Base-by-base conservation (phyloP, 1,140 invertebrate genomes). In the Nymphalis io region DNA sequence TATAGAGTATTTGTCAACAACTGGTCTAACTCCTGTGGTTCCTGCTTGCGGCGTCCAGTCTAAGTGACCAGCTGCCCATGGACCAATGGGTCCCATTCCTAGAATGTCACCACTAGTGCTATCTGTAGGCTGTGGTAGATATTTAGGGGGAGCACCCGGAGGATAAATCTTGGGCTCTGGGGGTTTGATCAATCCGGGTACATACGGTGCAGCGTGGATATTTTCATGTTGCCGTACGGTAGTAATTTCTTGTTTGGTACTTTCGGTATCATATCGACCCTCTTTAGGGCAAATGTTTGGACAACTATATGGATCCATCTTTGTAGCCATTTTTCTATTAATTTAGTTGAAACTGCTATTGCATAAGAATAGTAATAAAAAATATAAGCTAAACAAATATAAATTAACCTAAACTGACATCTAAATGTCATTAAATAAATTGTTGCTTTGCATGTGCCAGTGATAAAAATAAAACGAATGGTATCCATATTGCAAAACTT, bases 1-100 rank as follows among this genome's bases (percentile, higher is more conserved):
- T 33, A 96, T 94, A 0, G 95, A 95, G 80, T 96, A 96, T 79
- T 94, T 94, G 88, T 96, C 95, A 3, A 95, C 95, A 0, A 96
- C 94, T 1, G 95, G 95, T 65, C 95, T 87, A 0, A 95, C 93
- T 4, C 95, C 95, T 0, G 95, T 96, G 8, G 94, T 89, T 3
- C 95, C 95, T 10, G 93, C 93, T 72, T 94, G 87, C 1, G 95
- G 94, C 21, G 93, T 94, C 93, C 94, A 96, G 82, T 95, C 94
- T 1, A 95, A 85, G 55, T 94, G 93, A 2, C 95, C 95, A 0
- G 95, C 92, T 1, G 95, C 95, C 95, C 95, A 96, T 1, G 95
- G 94, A 8, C 94, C 95, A 53, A 95, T 85, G 6, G 86, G 82
- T 1, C 79, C 76, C 89, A 91, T 91, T 0, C 74, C 72, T 0